Evolutionary conservation across 2,888 invertebrate species (phyloP).

Genomic region (Trisateles emortualis): DNA sequence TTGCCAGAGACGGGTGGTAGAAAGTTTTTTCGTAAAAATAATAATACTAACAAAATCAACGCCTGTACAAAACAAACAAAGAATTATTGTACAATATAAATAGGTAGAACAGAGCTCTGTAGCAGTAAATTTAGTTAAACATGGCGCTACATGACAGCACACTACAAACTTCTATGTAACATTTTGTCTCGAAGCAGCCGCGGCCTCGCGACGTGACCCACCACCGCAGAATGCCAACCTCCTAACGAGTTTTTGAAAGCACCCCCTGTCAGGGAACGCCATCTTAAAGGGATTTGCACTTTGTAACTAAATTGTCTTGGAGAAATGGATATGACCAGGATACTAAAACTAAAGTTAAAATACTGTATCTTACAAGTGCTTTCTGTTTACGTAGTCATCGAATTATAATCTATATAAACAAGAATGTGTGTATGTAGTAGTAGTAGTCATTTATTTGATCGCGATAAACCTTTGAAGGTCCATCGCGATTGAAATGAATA

Average conservation of each 20-base stretch:
- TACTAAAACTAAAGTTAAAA: conserved; percentile 18
- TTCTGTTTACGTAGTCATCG: neutral
- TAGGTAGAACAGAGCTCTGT: conserved; percentile 9
- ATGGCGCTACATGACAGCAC: conserved; percentile 43
- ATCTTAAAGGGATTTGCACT: conserved; percentile 85
- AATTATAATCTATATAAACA: too few species aligned
- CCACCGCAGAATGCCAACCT: conserved; percentile 77
- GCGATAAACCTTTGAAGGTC: too few species aligned
- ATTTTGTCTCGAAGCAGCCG: conserved; percentile 70
- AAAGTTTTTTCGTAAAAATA: too few species aligned
- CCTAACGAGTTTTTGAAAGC: conserved; percentile 85
- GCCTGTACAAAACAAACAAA: neutral
- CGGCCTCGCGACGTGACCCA: conserved; percentile 76
- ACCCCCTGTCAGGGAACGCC: conserved; percentile 71
- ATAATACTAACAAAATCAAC: too few species aligned
- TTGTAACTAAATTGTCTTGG: conserved; percentile 76
- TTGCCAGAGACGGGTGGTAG: too few species aligned
- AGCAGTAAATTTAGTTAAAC: conserved; percentile 46
- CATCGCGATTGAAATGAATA: too few species aligned
- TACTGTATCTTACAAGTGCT: conserved; percentile 3
- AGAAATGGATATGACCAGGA: conserved; percentile 59
- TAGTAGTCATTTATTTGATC: too few species aligned
- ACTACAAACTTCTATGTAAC: conserved; percentile 65
- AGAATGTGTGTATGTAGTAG: too few species aligned
- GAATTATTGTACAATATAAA: neutral